Conservation (phyloP, 2,888 invertebrate species). For the Agrotis clavis region DNA sequence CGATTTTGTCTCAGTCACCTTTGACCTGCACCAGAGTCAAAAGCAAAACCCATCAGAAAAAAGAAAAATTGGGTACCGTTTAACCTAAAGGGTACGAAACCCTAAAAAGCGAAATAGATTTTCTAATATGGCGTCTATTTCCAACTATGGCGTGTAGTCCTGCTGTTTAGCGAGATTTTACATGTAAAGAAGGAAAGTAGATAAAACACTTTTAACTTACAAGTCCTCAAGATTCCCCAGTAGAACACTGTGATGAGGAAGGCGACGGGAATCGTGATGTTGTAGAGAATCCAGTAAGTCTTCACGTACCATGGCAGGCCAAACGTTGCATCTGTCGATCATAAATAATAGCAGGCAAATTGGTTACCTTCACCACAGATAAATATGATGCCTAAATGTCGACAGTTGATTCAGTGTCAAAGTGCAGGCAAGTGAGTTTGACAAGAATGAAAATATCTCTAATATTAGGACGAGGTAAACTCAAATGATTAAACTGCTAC, state of each 20-base stretch:
- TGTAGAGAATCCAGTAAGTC: constrained; percentile 88
- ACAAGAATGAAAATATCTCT: constrained; percentile 5
- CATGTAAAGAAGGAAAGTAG: neutral
- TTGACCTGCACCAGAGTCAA: too few species aligned
- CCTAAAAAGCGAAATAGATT: neutral
- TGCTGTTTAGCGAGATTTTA: neutral
- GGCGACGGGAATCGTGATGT: constrained; percentile 86
- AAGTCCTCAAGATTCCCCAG: constrained; percentile 83
- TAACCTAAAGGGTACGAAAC: too few species aligned
- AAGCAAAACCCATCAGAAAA: too few species aligned
- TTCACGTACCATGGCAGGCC: constrained; percentile 87
- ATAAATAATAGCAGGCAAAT: constrained; percentile 14
- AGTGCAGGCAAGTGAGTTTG: constrained; percentile 3
- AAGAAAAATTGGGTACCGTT: too few species aligned
- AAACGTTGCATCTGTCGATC: constrained; percentile 79
- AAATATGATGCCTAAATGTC: constrained; percentile 19
- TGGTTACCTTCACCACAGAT: constrained; percentile 23
- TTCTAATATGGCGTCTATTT: too few species aligned
- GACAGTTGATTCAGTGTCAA: constrained; percentile 43
- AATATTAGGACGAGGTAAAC: constrained; percentile 31
- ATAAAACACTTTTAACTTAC: constrained; percentile 71
- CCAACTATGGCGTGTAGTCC: too few species aligned
- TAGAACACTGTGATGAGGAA: constrained; percentile 89
- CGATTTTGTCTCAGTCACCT: too few species aligned
- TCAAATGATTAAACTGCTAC: constrained; percentile 2